Evolutionary conservation across 2,113 vertebrate genomes (phyloP), one percentile per base, ranked within the genome.

Genomic region (Gallinago undulata): DNA sequence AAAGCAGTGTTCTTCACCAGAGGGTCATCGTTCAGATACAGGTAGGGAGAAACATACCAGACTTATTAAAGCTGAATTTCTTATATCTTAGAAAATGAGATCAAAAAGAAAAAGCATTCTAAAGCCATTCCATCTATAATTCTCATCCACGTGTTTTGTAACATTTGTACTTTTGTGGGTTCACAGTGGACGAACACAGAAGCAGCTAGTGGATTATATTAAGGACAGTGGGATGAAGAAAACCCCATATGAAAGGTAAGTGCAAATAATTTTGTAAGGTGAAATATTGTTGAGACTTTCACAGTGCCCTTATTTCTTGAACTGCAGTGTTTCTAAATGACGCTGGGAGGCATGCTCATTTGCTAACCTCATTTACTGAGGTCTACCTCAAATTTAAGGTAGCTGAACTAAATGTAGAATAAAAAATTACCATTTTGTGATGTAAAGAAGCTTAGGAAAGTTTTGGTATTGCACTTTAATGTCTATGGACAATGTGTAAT

Each of bases 21-120:
- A 91, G 99, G 99, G 27, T 99, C 99, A 13, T 99, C 99, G 2
- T 99, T 99, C 98, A 98, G 99, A 99, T 99, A 99, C 98, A 99
- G 99, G 99, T 99, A 97, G 78, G 85, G 56, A 77, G 39, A 74
- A 87, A 13, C 39, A 33, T 5, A 60, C 3, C 27, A 16, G 28
- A 10, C 47, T 43, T 70, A 8, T 39, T 83, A 27, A 62, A 63
- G 53, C 19, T 67, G 30, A 53, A 31, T 59, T 76, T 59, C 5
- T 77, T 76, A 2, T 43, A 5, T 57, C 9, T 66, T 64, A 67
- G 56, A 77, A 87, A 94, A 69, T 50, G 18, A 75, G 76, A 90
- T 41, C 19, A 53, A 80, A 78, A 77, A 35, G 79, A 74, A 64
- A 30, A 84, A 78, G 1, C 24, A 1, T 51, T 82, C 35, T 70